Evolutionary conservation across 2,797 vertebrate species (phyloP), one percentile per base, ranked within the genome.

Genomic region (Pseudochirops corinnae): DNA sequence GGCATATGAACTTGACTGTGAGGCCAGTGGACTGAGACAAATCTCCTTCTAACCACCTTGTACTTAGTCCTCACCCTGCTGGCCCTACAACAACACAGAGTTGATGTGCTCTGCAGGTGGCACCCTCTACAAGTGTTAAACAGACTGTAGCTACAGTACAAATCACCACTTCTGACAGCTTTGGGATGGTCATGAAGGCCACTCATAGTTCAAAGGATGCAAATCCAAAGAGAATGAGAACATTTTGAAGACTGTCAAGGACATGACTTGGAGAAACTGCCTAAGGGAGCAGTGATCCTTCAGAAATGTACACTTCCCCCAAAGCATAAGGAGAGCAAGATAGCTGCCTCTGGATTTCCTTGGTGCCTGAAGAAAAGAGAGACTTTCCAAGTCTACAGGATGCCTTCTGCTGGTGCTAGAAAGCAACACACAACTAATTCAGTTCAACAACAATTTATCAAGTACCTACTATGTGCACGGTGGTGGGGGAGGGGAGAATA

Each of bases 1-100:
- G 67, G 53, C 56, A 62, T 98, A 46, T 95, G 55, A 93, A 98
- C 98, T 97, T 98, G 97, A 98, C 98, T 97, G 96, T 96, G 97
- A 96, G 97, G 24, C 95, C 50, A 55, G 60, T 10, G 74, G 57
- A 39, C 97, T 82, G 11, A 97, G 93, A 96, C 46, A 93, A 31
- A 97, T 58, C 90, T 93, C 93, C 95, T 97, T 90, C 97, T 94
- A 97, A 96, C 95, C 96, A 97, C 92, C 95, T 98, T 96, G 97
- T 97, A 98, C 96, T 90, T 98, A 97, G 96, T 95, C 95, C 24
- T 94, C 28, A 21, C 93, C 94, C 33, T 97, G 96, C 91, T 82
- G 93, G 91, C 95, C 87, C 91, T 93, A 93, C 1, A 94, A 93
- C 55, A 58, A 90, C 74, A 60, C 26, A 58, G 87, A 5, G 53